Evolutionary conservation across 2,888 invertebrate genomes (phyloP), one percentile per base, ranked within the genome.

Genomic region (Cephus runcator): DNA sequence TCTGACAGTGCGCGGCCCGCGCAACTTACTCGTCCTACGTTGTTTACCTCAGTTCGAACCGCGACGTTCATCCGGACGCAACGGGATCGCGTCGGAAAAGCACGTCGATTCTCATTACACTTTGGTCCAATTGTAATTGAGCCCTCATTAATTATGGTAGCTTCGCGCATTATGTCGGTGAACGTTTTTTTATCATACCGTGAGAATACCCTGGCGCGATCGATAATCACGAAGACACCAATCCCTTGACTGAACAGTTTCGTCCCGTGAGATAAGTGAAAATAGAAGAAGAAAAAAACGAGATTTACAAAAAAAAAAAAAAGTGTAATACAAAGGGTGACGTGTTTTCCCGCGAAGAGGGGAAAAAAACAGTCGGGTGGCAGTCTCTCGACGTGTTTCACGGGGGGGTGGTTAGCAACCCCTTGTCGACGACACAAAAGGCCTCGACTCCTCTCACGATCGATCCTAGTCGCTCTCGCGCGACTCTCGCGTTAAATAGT

Each of bases 231-330:
- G 23, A 23, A 23, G 56, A 56, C 56, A 23, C 9, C 56, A 9
- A 56, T 1, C 23, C 23, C 56, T 56, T 56, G 15, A 15, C 40
- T 9, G 56, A 56, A 56, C 69, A 34, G 75, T 71, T 77, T 75
- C 76, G 40, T 75, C 76, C 36, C 36, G 56, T 71, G 69, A 23
- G 75, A 68, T 56, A 75, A 75, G 73, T 69, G 81, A 80, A 68
- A 69, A 11, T 35, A 74, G 23, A 69, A 68, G n/a, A n/a, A n/a
- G n/a, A 77, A n/a, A 71, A 36, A 34, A 73, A 36, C 30, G 40
- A 34, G 69, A 69, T 56, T 56, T 56, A 56, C 23, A 6, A 23
- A 23, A 23, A 56, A 56, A 40, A 40, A 40, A 3, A 40, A 15
- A 40, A 56, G 56, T 15, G 15, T 6, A 15, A 23, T 9, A 56